Evolutionary conservation across 2,113 vertebrate genomes (phyloP).

Genomic region (Campylomormyrus tamandua): DNA sequence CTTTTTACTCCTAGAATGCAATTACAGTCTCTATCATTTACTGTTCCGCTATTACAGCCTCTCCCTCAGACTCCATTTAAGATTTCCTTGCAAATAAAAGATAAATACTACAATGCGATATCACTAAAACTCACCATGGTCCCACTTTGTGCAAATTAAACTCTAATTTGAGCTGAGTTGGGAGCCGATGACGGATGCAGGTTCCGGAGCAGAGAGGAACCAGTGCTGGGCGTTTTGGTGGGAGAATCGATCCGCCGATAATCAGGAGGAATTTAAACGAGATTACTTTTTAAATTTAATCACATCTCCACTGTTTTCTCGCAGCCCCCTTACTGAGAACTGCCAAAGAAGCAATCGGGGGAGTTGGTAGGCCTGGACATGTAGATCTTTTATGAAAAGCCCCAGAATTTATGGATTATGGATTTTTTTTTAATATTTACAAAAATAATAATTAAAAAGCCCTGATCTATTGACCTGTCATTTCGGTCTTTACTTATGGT

Average conservation of each 20-base stretch:
- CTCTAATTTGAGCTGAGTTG: background rate
- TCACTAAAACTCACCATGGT: background rate
- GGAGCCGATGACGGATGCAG: background rate
- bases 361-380: background rate
- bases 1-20: slow-evolving; percentile 46
- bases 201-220: background rate
- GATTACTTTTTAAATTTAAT: background rate
- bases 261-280: background rate
- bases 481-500: background rate
- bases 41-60: slow-evolving; percentile 42
- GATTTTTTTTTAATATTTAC: background rate
- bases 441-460: background rate
- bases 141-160: slow-evolving; percentile 9
- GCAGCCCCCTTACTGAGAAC: background rate
- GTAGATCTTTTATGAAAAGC: background rate
- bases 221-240: background rate
- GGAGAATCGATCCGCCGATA: background rate
- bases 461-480: background rate
- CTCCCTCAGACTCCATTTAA: slow-evolving; percentile 24
- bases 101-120: background rate
- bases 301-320: background rate
- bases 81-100: slow-evolving; percentile 11
- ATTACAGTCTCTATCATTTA: slow-evolving; percentile 47
- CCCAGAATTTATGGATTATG: background rate
- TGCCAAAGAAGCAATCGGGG: background rate